Evolutionary conservation across 2,113 vertebrate genomes (phyloP), one percentile per base, ranked within the genome.

Genomic region (Octodon degus): DNA sequence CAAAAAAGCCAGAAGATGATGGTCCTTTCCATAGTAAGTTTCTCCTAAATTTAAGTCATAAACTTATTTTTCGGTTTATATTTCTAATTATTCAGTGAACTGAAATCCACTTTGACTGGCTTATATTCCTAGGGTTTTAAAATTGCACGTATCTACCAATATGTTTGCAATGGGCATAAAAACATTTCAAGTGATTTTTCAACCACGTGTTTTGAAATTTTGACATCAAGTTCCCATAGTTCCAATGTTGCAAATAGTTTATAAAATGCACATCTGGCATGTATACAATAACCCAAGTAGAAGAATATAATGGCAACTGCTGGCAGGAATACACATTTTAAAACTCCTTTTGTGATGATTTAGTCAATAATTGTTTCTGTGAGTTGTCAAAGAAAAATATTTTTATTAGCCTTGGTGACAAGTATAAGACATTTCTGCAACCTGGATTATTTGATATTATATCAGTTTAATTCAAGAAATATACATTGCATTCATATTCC

Each of bases 381-480:
- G 10, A 25, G 86, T 90, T 94, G 20, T 86, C 81, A 2, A 70
- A 65, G 62, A 22, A 4, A 92, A 86, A 63, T 67, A 7, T 67
- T 65, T 91, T 96, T 58, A 76, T 83, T 74, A 74, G 43, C 88
- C 24, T 93, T 10, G 63, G 40, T 81, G 62, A 14, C 40, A 82
- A 58, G 40, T 88, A 93, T 84, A 92, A 84, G 67, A 3, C 40
- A 12, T 91, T 30, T 90, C 14, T 62, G 62, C 3, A 86, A 37
- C 10, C 25, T 92, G 14, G 47, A 24, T 95, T 93, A 72, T 68
- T 14, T 83, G 55, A 30, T 37, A 7, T 89, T 79, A n/a, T 58
- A 94, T 43, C 40, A 83, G 40, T 76, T 84, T 19, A 53, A 10
- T 4, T 13, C 4, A 32, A 55, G 16, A 50, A 1, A 63, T 47